Evolutionary conservation across 1,140 invertebrate species (phyloP).

Genomic region (Lepidurus couesii): DNA sequence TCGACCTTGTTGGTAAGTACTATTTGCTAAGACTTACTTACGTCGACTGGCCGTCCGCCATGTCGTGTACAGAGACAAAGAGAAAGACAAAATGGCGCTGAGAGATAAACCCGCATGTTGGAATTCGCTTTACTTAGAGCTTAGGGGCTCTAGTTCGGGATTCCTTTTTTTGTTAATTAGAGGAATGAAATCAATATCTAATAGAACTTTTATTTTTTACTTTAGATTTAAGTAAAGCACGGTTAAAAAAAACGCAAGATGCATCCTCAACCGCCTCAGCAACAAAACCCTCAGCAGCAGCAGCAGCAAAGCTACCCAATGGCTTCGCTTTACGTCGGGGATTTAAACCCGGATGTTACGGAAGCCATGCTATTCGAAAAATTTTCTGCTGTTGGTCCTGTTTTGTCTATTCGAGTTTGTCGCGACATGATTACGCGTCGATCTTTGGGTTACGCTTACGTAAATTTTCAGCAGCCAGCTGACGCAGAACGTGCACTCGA

Average conservation of each 20-base stretch:
- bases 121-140: not conserved
- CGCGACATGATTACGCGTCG: slow-evolving; percentile 94
- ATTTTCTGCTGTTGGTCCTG: slow-evolving; percentile 95
- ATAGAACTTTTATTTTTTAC: not conserved
- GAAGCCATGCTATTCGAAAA: slow-evolving; percentile 99
- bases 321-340: slow-evolving; percentile 98
- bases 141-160: too few relatives aligned
- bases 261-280: slow-evolving; percentile 20
- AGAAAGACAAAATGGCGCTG: not conserved
- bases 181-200: not conserved
- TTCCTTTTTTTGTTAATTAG: too few relatives aligned
- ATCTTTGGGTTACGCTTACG: slow-evolving; percentile 98
- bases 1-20: slow-evolving; percentile 6
- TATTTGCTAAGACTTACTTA: not conserved
- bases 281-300: slow-evolving; percentile 8
- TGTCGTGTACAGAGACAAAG: not conserved
- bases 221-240: not conserved
- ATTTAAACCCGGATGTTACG: slow-evolving; percentile 95
- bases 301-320: slow-evolving; percentile 65
- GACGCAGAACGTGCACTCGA: slow-evolving; percentile 78
- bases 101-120: not conserved
- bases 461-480: slow-evolving; percentile 98
- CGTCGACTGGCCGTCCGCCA: not conserved
- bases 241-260: slow-evolving; percentile 19
- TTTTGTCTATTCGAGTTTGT: slow-evolving; percentile 96